These are phyloP conservation scores for Euura lappo DNA, from an alignment of 1,140 invertebrate genomes.

Conservation along the genomic window DNA sequence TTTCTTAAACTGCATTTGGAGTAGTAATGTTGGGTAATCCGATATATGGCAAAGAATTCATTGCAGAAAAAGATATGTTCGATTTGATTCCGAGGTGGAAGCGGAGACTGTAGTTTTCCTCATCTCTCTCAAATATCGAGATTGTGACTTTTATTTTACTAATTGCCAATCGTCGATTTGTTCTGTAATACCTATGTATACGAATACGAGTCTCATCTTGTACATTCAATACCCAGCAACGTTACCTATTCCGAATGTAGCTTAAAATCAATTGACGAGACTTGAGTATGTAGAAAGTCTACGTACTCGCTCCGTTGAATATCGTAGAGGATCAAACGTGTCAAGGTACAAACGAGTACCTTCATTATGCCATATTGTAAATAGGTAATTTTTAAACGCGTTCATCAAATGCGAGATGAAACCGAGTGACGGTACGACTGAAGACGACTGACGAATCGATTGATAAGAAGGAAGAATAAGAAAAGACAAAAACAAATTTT, in stretches of 20 bases:
- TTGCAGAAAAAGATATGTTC: no score
- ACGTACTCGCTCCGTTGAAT: background rate
- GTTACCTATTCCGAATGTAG: background rate
- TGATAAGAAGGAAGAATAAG: background rate
- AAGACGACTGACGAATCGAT: background rate
- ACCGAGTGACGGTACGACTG: background rate
- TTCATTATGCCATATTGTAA: background rate
- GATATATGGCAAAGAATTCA: no score
- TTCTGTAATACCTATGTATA: background rate
- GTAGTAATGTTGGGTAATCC: background rate
- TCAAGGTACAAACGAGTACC: background rate
- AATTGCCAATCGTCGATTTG: background rate
- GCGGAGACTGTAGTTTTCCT: no score
- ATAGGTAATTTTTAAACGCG: constrained; percentile 3
- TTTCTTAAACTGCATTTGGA: background rate
- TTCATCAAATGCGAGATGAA: background rate
- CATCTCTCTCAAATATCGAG: no score
- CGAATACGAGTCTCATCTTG: background rate
- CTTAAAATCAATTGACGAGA: background rate
- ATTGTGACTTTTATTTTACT: background rate
- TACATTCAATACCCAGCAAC: background rate
- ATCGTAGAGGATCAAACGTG: background rate
- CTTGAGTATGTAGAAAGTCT: background rate
- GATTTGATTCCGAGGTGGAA: no score
- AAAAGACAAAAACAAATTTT: background rate